Conservation (phyloP, 1,140 invertebrate genomes). For the Aphidius gifuensis region DNA sequence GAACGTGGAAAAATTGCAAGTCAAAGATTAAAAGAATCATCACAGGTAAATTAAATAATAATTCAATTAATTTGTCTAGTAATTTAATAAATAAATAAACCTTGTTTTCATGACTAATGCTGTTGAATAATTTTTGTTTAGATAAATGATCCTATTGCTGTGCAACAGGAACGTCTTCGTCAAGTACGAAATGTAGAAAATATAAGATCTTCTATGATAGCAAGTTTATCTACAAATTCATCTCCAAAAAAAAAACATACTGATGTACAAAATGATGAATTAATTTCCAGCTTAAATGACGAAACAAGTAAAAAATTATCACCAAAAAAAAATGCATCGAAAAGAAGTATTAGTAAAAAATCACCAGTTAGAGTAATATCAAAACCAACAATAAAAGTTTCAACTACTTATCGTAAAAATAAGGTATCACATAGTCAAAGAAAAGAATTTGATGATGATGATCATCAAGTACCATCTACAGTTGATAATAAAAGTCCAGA, state of each 20-base stretch:
- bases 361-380: conserved; percentile 27
- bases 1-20: conserved; percentile 49
- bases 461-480: not conserved
- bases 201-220: conserved; percentile 48
- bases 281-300: too few species aligned
- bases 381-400: conserved; percentile 27
- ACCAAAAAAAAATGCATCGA: not conserved
- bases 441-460: not conserved
- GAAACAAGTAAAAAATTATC: too few species aligned
- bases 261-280: too few species aligned
- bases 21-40: conserved; percentile 39
- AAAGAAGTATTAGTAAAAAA: conserved; percentile 18
- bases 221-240: conserved; percentile 14
- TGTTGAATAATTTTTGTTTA: conserved; percentile 23
- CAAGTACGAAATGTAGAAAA: conserved; percentile 54
- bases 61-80: conserved; percentile 21
- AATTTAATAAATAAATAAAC: not conserved
- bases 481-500: too few species aligned
- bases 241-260: not conserved
- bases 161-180: conserved; percentile 43
- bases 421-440: not conserved
- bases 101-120: not conserved
- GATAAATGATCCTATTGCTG: conserved; percentile 34
- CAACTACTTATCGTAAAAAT: not conserved
- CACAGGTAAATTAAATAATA: conserved; percentile 26